These are phyloP conservation scores for Pseudomugil gertrudae DNA, from an alignment of 2,797 vertebrate genomes.

Conservation along the genomic window DNA sequence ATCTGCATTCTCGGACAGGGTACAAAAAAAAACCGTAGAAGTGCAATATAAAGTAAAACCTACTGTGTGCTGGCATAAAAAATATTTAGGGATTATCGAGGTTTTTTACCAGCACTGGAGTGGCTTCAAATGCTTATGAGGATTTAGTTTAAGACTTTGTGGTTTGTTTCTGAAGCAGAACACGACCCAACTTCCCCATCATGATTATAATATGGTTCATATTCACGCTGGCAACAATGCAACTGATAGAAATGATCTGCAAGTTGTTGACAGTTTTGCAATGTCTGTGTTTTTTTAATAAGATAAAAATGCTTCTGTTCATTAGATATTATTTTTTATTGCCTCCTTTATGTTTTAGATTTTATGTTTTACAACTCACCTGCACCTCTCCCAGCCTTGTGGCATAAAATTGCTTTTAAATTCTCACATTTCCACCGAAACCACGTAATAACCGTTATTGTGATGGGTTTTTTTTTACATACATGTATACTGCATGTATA, in stretches of 20 bases:
- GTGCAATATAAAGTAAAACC: too few species aligned
- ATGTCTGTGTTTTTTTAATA: background rate
- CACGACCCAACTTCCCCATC: background rate
- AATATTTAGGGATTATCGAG: background rate
- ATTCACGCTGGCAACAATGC: background rate
- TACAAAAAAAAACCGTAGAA: too few species aligned
- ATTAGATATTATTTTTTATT: background rate
- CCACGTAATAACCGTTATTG: background rate
- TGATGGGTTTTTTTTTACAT: too few species aligned
- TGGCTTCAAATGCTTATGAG: background rate
- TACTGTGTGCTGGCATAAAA: too few species aligned
- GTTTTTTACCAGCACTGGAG: background rate
- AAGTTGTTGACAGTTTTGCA: background rate
- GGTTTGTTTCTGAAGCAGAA: background rate
- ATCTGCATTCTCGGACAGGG: too few species aligned
- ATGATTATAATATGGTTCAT: constrained; percentile 3
- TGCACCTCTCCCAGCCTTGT: background rate
- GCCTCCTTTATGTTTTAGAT: background rate
- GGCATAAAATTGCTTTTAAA: background rate
- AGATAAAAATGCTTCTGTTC: too few species aligned
- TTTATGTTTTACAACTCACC: background rate
- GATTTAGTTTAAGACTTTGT: background rate
- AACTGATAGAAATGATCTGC: background rate
- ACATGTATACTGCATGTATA: too few species aligned
- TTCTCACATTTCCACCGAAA: background rate